phyloP scores from a whole-genome alignment of 1,140 invertebrate species.

The Gonatopus flavifemur region DNA sequence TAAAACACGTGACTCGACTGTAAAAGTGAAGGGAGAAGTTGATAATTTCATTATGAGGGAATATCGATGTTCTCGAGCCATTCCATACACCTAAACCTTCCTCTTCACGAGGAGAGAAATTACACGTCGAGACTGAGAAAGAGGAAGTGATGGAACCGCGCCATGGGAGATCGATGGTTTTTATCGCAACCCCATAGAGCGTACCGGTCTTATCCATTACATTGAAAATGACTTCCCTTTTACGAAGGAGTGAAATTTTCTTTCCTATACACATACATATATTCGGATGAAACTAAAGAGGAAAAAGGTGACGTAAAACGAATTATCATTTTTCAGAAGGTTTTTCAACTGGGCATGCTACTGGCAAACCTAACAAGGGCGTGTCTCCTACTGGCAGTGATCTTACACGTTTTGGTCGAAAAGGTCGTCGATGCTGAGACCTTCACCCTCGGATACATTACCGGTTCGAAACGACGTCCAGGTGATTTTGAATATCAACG shows the following conservation, averaged over 20 bases:
- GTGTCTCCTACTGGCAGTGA: conserved; percentile 40
- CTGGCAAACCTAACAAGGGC: conserved; percentile 33
- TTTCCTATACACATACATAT: too few relatives aligned
- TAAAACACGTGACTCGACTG: too few relatives aligned
- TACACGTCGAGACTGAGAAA: conserved; percentile 12
- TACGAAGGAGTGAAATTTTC: too few relatives aligned
- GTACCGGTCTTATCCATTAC: conserved; percentile 41
- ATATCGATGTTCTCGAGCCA: too few relatives aligned
- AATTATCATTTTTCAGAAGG: conserved; percentile 6
- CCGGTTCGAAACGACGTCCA: conserved; percentile 73
- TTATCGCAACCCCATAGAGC: conserved; percentile 34
- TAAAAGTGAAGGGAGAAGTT: too few relatives aligned
- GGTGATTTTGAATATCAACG: conserved; percentile 76
- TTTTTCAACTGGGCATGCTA: conserved; percentile 35
- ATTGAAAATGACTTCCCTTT: too few relatives aligned
- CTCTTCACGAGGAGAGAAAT: not conserved
- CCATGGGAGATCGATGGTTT: conserved; percentile 34
- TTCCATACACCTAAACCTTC: too few relatives aligned
- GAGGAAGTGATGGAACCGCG: conserved; percentile 17
- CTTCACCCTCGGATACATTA: conserved; percentile 74
- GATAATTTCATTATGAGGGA: too few relatives aligned
- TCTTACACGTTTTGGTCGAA: conserved; percentile 32
- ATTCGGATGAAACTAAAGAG: not conserved
- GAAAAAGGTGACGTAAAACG: not conserved
- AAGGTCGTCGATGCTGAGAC: conserved; percentile 35